Evolutionary conservation across 2,113 vertebrate genomes (phyloP).

Genomic region (Entosphenus tridentatus): DNA sequence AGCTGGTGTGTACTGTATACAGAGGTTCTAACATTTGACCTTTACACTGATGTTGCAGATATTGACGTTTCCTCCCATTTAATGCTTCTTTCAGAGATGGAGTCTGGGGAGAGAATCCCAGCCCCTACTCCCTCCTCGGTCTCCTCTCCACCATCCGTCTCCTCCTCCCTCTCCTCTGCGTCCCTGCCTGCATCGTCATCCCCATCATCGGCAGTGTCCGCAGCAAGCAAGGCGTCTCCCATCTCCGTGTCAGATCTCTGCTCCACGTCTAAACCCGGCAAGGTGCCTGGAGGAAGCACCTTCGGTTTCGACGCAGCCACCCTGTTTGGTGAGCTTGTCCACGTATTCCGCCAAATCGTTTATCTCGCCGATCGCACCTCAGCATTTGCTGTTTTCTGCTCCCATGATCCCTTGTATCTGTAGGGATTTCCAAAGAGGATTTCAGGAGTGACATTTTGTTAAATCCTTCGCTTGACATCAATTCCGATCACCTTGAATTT

Average conservation of each 20-base stretch:
- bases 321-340: neutral
- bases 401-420: too few species aligned
- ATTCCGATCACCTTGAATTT: too few species aligned
- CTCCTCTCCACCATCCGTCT: conserved; percentile 2
- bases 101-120: conserved; percentile 5
- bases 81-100: conserved; percentile 4
- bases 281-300: neutral
- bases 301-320: neutral
- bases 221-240: neutral
- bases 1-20: too few species aligned
- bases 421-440: too few species aligned
- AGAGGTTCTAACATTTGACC: too few species aligned
- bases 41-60: too few species aligned
- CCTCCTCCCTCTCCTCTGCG: neutral
- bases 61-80: too few species aligned
- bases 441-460: too few species aligned
- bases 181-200: neutral
- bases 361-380: too few species aligned
- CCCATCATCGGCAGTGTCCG: neutral
- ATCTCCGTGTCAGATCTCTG: neutral
- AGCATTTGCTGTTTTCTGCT: too few species aligned
- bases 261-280: neutral
- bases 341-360: too few species aligned
- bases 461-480: too few species aligned
- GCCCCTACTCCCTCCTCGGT: neutral